Percentiles rank a stretch among this genome's conserved stretches.
Conservation (phyloP, 2,888 invertebrate species). For the Lycaena phlaeas region DNA sequence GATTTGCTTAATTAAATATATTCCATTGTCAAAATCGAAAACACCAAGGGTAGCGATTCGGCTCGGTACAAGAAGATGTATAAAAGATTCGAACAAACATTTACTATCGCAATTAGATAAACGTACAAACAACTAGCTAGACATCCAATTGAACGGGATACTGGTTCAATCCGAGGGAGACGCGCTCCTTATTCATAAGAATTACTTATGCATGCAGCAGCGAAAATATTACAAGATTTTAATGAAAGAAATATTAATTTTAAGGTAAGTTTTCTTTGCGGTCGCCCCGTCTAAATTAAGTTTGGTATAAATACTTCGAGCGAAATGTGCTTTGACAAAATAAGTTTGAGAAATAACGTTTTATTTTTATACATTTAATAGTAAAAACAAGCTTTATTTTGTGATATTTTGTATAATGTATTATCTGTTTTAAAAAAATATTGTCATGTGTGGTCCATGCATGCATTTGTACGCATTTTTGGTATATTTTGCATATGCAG, state of each 20-base stretch:
- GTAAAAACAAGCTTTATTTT: too few relatives aligned
- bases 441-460: too few relatives aligned
- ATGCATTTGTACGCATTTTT: too few relatives aligned
- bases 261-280: conserved; percentile 68
- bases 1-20: too few relatives aligned
- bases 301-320: conserved; percentile 31
- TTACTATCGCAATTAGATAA: conserved; percentile 29
- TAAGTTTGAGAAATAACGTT: conserved; percentile 1
- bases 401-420: too few relatives aligned
- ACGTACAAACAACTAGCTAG: conserved; percentile 19
- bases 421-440: too few relatives aligned
- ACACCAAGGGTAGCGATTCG: too few relatives aligned
- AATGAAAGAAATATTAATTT: conserved; percentile 75
- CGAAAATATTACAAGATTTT: conserved; percentile 74
- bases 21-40: too few relatives aligned
- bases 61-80: too few relatives aligned
- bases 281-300: conserved; percentile 50
- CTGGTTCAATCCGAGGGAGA: conserved; percentile 17
- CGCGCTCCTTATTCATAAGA: conserved; percentile 64
- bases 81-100: conserved; percentile 22
- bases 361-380: too few relatives aligned
- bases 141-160: conserved; percentile 25
- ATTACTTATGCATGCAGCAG: conserved; percentile 75
- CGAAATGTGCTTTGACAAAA: conserved; percentile 10
- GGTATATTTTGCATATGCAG: too few relatives aligned